phyloP scores from a whole-genome alignment of 2,113 vertebrate species.

The Gallinago jamesoni region DNA sequence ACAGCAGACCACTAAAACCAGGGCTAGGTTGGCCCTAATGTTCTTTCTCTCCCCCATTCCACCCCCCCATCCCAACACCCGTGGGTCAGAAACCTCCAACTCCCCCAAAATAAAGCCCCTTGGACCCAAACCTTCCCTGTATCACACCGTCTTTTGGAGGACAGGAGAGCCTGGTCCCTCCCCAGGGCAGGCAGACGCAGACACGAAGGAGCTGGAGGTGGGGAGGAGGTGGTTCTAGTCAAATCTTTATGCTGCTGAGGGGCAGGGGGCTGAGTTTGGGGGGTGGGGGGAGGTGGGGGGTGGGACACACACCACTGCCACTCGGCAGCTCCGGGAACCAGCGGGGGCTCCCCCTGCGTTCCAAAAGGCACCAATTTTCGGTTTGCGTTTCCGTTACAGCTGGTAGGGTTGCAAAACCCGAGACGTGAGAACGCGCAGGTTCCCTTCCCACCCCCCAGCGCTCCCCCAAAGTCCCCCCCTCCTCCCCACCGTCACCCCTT shows the following conservation, averaged over 20 bases:
- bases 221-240: neutral
- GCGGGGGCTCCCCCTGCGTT: constrained; percentile 4
- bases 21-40: too few species aligned
- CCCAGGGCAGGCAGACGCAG: rapidly evolving
- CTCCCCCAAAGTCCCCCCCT: too few species aligned
- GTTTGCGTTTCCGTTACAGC: neutral
- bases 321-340: neutral
- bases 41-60: too few species aligned
- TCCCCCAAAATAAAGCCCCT: too few species aligned
- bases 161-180: too few species aligned
- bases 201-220: neutral
- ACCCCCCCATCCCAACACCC: too few species aligned
- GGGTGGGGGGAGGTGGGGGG: too few species aligned
- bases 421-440: neutral
- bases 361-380: constrained; percentile 48
- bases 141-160: too few species aligned
- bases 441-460: neutral
- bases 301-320: neutral
- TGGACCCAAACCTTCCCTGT: too few species aligned
- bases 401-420: neutral
- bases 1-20: too few species aligned
- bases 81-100: too few species aligned
- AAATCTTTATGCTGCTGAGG: constrained; percentile 48
- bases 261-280: neutral
- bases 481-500: neutral